Evolutionary conservation across 2,113 vertebrate genomes (phyloP).

Genomic region (Nycticorax nycticorax): DNA sequence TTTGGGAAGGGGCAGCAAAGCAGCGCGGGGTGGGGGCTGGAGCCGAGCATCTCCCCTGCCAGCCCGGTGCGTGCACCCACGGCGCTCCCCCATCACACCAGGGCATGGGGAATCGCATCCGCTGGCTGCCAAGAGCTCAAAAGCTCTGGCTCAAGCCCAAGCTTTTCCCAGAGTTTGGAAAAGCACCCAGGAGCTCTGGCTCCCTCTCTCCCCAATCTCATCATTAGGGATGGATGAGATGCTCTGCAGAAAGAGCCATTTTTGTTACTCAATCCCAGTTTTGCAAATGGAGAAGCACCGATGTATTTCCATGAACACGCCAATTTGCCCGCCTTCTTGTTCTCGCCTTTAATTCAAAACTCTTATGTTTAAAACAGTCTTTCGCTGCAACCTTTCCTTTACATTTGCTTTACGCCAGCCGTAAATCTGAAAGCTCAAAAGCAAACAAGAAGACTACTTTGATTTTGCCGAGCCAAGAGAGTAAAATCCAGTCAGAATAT

Average conservation of each 20-base stretch:
- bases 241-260: background rate
- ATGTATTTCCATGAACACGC: rapidly evolving
- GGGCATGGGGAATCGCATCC: rapidly evolving
- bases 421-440: slow-evolving; percentile 26
- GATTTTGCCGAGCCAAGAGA: background rate
- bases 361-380: background rate
- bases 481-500: slow-evolving; percentile 40
- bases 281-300: background rate
- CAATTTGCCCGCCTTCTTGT: background rate
- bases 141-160: background rate
- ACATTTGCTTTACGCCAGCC: slow-evolving; percentile 41
- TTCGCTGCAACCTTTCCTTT: slow-evolving; percentile 34
- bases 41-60: background rate
- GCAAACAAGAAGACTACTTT: slow-evolving; percentile 40
- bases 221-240: background rate
- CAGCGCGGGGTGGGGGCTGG: background rate
- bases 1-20: background rate
- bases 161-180: background rate
- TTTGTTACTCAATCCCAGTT: rapidly evolving
- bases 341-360: background rate
- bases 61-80: rapidly evolving
- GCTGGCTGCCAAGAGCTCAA: background rate
- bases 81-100: background rate
- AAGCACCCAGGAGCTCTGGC: background rate
- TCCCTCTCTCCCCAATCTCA: background rate